Evolutionary conservation across 2,113 vertebrate species (phyloP), one percentile per base, ranked within the genome.

Genomic region (Gallinago media): DNA sequence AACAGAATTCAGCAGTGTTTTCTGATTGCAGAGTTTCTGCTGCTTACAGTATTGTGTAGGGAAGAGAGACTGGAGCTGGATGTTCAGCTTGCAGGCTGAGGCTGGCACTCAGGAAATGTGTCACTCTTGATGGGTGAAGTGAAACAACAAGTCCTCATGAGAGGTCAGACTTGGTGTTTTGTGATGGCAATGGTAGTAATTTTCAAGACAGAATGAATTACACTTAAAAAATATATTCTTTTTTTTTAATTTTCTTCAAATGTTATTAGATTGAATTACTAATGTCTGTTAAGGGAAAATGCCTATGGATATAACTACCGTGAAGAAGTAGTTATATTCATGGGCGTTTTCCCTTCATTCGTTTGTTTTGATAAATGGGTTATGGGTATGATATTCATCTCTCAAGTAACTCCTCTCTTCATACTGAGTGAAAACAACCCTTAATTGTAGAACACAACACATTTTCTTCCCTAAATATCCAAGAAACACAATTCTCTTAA

Each of bases 381-480:
- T 89, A 8, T 88, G 32, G 15, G 10, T 84, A 49, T 88, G 56
- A 42, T 67, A 62, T 18, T 92, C 19, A 68, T 65, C 29, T 59
- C 14, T 59, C 36, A 16, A 14, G 22, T 62, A 79, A 63, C 9
- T 86, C 19, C 6, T 49, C 11, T 79, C 73, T 55, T 84, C 55
- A 72, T 49, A 26, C 25, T 78, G 18, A 56, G 21, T 90, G 54
- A 86, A 95, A 96, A 73, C 87, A 85, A 74, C 14, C 5, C 34
- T 36, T 70, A 68, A 44, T 70, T 84, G 40, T 62, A 80, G 55
- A 96, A 85, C 40, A 49, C 1, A 3, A 47, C 25, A 42, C 38
- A 40, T 67, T 75, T 92, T 92, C 23, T 92, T 90, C 62, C 58
- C 16, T 81, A 88, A 78, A 84, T 55, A 20, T 67, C 46, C 31